phyloP scores from a whole-genome alignment of 2,797 vertebrate genomes.

The Falco naumanni region DNA sequence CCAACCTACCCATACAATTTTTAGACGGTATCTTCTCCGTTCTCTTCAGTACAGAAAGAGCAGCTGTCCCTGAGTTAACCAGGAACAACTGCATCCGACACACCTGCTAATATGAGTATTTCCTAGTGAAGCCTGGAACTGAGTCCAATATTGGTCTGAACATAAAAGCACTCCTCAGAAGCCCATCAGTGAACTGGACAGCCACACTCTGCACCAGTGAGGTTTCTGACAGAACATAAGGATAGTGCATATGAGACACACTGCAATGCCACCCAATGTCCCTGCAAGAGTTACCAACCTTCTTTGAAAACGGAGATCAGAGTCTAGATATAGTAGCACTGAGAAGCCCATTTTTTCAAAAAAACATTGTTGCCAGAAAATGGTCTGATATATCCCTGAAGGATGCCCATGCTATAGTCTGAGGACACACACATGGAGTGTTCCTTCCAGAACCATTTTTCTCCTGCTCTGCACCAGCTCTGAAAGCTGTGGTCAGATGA shows the following conservation, averaged over 20 bases:
- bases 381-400: background rate
- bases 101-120: background rate
- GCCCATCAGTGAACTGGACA: background rate
- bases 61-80: background rate
- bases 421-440: background rate
- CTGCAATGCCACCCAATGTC: background rate
- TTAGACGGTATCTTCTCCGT: background rate
- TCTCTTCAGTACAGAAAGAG: background rate
- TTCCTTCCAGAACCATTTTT: background rate
- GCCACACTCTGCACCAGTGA: background rate
- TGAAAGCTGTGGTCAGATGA: background rate
- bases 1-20: background rate
- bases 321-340: background rate
- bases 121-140: background rate
- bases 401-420: background rate
- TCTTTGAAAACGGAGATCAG: background rate
- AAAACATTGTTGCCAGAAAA: background rate
- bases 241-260: fast-evolving
- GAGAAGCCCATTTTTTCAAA: background rate
- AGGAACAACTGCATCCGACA: background rate
- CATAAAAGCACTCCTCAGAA: background rate
- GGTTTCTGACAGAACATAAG: background rate
- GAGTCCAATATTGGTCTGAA: background rate
- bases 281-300: background rate
- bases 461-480: background rate